A percentile compares a stretch with the other conserved stretches of the same genome.
phyloP scores from a whole-genome alignment of 2,797 vertebrate species.

The Semotilus atromaculatus region DNA sequence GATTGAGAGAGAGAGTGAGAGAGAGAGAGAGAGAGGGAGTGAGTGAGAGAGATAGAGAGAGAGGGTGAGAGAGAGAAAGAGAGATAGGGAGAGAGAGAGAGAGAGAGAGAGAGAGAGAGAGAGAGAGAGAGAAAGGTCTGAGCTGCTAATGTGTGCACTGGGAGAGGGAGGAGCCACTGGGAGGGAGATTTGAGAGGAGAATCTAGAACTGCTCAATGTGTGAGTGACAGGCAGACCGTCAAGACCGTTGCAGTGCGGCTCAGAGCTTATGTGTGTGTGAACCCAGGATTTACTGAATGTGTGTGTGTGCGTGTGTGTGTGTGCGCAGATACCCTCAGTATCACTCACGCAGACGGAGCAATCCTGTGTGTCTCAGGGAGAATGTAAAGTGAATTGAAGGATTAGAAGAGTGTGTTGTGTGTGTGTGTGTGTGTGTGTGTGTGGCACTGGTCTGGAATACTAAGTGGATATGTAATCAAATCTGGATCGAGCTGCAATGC shows the following conservation, averaged over 20 bases:
- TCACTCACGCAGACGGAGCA: not conserved
- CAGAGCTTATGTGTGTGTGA: slow-evolving; percentile 21
- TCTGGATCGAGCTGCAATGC: slow-evolving; percentile 38
- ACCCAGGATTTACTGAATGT: slow-evolving; percentile 20
- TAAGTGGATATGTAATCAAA: slow-evolving; percentile 56
- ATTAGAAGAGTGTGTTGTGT: slow-evolving; percentile 26
- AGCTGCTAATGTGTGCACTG: slow-evolving; percentile 32
- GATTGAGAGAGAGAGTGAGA: no score
- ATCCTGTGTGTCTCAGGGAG: slow-evolving; percentile 3
- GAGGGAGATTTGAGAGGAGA: slow-evolving; percentile 31
- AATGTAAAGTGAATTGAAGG: slow-evolving; percentile 42
- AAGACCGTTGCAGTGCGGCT: slow-evolving; percentile 12
- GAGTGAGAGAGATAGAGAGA: not conserved
- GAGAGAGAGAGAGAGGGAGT: not conserved
- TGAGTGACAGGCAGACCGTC: slow-evolving; percentile 32
- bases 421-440: not conserved
- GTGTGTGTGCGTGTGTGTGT: slow-evolving; percentile 31
- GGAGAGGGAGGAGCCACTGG: slow-evolving; percentile 49
- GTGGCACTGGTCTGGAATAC: slow-evolving; percentile 44
- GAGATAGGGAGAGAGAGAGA: slow-evolving; percentile 14
- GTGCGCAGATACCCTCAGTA: slow-evolving; percentile 12
- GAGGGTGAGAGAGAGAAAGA: slow-evolving; percentile 11
- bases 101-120: not conserved
- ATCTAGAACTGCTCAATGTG: slow-evolving; percentile 29
- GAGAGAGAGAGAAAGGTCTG: slow-evolving; percentile 29